Percentiles rank a stretch among this genome's conserved stretches.
phyloP scores from a whole-genome alignment of 2,888 invertebrate species.

The Tetramorium bicarinatum region DNA sequence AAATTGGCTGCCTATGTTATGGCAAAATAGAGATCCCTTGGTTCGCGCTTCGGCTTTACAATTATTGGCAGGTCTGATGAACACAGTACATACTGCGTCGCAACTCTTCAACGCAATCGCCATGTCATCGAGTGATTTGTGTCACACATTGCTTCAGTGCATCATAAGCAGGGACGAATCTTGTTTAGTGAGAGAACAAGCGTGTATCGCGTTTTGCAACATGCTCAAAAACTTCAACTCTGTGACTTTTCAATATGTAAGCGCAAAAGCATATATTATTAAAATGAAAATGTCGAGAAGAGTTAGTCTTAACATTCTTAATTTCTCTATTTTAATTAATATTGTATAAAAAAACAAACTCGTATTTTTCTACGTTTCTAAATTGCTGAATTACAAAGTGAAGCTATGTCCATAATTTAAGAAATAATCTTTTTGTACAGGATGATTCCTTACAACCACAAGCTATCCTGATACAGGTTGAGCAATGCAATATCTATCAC shows the following conservation, averaged over 20 bases:
- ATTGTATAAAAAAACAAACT: background rate
- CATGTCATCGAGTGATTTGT: constrained; percentile 80
- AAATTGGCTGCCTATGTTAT: constrained; percentile 86
- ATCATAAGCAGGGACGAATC: constrained; percentile 87
- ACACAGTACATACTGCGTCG: constrained; percentile 78
- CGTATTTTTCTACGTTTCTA: background rate
- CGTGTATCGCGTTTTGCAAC: constrained; percentile 87
- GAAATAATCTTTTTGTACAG: constrained; percentile 65
- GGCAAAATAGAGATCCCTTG: constrained; percentile 87
- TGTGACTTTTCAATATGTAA: constrained; percentile 80
- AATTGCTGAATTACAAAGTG: background rate
- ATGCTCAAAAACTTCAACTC: constrained; percentile 83
- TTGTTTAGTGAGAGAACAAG: constrained; percentile 88
- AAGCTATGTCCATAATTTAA: background rate
- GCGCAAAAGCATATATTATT: constrained; percentile 45
- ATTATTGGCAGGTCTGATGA: constrained; percentile 86
- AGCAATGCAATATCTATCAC: constrained; percentile 81
- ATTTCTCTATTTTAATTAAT: background rate
- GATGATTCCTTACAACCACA: constrained; percentile 79
- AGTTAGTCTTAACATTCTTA: background rate
- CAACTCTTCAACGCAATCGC: constrained; percentile 80
- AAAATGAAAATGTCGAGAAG: background rate
- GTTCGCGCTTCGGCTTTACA: constrained; percentile 87
- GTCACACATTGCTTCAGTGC: constrained; percentile 78
- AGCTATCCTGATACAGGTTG: constrained; percentile 79